Conservation (phyloP, 1,140 invertebrate genomes). For the Diorhabda sublineata region DNA sequence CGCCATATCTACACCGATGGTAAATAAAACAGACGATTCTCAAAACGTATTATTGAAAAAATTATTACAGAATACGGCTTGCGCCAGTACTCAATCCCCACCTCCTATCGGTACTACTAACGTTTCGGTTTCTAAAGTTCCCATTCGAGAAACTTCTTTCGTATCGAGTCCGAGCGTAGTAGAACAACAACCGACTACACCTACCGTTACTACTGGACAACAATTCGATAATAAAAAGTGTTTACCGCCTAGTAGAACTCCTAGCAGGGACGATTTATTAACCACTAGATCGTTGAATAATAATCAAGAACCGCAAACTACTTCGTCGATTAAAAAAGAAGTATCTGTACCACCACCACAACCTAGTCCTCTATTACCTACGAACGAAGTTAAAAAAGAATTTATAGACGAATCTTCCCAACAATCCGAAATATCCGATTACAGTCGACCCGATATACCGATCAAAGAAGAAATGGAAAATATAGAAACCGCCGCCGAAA, state of each 20-base stretch:
- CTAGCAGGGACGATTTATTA: conserved; percentile 45
- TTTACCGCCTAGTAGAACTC: conserved; percentile 40
- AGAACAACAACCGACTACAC: conserved; percentile 19
- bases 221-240: conserved; percentile 45
- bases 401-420: conserved; percentile 58
- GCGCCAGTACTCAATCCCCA: conserved; percentile 53
- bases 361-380: conserved; percentile 43
- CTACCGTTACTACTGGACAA: conserved; percentile 26
- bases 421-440: conserved; percentile 57
- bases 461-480: conserved; percentile 56
- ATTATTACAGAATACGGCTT: conserved; percentile 79
- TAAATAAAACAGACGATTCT: conserved; percentile 63
- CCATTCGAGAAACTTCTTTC: conserved; percentile 56
- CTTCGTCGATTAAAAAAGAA: conserved; percentile 43
- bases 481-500: conserved; percentile 32
- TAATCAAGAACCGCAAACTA: conserved; percentile 46
- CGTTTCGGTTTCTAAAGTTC: conserved; percentile 51
- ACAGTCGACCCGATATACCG: conserved; percentile 53
- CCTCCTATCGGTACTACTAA: conserved; percentile 50
- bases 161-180: conserved; percentile 47
- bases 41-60: conserved; percentile 89
- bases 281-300: conserved; percentile 43
- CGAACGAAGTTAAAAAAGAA: conserved; percentile 58
- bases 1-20: conserved; percentile 25
- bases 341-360: conserved; percentile 19